These are phyloP conservation scores for Deilephila elpenor DNA, from an alignment of 2,888 invertebrate genomes.

Conservation along the genomic window DNA sequence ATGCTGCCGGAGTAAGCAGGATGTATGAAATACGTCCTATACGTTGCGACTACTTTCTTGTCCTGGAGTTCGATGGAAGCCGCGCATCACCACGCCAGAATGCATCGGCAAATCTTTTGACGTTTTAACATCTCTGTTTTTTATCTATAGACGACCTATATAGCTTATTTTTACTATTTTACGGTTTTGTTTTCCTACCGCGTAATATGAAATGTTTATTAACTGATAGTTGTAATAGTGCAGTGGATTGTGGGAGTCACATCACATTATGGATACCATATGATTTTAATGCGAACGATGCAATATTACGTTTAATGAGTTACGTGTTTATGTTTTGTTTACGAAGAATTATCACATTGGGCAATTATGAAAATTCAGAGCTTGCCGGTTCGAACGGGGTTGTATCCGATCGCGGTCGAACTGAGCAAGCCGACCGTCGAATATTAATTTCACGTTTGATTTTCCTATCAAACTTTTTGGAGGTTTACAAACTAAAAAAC, in stretches of 20 bases:
- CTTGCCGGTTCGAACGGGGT: constrained; percentile 50
- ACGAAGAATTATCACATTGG: constrained; percentile 73
- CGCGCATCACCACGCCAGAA: constrained; percentile 47
- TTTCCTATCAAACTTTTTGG: constrained; percentile 84
- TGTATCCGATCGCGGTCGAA: constrained; percentile 43
- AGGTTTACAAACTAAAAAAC: constrained; percentile 79
- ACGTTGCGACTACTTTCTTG: constrained; percentile 47
- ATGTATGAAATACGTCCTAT: constrained; percentile 75
- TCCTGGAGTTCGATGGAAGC: background rate
- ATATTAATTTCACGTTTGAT: constrained; percentile 69
- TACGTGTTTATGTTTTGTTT: constrained; percentile 62
- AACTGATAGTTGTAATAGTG: constrained; percentile 73
- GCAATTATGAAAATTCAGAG: constrained; percentile 73
- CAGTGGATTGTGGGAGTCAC: constrained; percentile 68
- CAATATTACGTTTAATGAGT: constrained; percentile 73
- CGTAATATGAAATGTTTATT: constrained; percentile 79
- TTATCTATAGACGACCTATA: constrained; percentile 77
- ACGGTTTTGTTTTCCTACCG: constrained; percentile 83
- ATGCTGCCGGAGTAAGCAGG: constrained; percentile 51
- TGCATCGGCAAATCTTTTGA: constrained; percentile 63
- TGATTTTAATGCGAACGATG: constrained; percentile 69
- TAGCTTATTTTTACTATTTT: constrained; percentile 82
- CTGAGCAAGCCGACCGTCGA: constrained; percentile 52
- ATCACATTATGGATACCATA: constrained; percentile 68
- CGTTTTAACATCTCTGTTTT: constrained; percentile 81